phyloP scores from a whole-genome alignment of 2,113 vertebrate genomes.

The Poeciliopsis turrubarensis region DNA sequence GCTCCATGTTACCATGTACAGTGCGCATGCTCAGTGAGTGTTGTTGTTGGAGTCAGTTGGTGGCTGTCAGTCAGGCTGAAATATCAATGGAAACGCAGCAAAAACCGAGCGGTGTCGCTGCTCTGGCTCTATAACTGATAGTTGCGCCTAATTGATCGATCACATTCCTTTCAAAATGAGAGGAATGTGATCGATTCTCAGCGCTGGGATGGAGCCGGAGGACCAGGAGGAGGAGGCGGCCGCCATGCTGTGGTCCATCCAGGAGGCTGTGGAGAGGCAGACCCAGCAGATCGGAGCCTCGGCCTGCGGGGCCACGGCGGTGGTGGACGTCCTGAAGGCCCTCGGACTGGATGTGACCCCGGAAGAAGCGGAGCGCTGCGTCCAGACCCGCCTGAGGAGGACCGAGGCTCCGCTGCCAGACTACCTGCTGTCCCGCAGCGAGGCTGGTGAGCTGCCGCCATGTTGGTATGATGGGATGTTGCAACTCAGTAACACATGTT shows the following conservation, averaged over 20 bases:
- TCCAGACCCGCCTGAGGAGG: constrained; percentile 74
- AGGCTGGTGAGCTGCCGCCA: constrained; percentile 66
- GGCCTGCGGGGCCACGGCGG: constrained; percentile 80
- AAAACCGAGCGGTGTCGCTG: neutral
- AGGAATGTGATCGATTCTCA: neutral
- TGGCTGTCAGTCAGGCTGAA: neutral
- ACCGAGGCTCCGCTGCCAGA: constrained; percentile 73
- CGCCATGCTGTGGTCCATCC: constrained; percentile 81
- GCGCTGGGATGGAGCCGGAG: constrained; percentile 41
- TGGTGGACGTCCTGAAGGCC: constrained; percentile 80
- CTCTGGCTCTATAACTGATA: neutral
- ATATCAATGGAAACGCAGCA: neutral
- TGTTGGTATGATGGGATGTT: too few relatives aligned
- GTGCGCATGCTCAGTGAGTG: constrained; percentile 42
- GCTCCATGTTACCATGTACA: rapidly evolving
- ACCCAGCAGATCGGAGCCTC: constrained; percentile 80
- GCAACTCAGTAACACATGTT: too few relatives aligned
- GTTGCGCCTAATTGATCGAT: too few relatives aligned
- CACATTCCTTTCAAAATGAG: too few relatives aligned
- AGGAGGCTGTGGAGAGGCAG: constrained; percentile 78
- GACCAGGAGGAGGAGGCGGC: constrained; percentile 8
- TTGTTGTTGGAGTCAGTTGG: neutral
- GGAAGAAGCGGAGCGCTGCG: constrained; percentile 70
- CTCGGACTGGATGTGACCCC: constrained; percentile 69
- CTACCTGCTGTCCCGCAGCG: constrained; percentile 80